These are phyloP conservation scores for Melanocharis versteri DNA, from an alignment of 2,113 vertebrate species.

Conservation along the genomic window DNA sequence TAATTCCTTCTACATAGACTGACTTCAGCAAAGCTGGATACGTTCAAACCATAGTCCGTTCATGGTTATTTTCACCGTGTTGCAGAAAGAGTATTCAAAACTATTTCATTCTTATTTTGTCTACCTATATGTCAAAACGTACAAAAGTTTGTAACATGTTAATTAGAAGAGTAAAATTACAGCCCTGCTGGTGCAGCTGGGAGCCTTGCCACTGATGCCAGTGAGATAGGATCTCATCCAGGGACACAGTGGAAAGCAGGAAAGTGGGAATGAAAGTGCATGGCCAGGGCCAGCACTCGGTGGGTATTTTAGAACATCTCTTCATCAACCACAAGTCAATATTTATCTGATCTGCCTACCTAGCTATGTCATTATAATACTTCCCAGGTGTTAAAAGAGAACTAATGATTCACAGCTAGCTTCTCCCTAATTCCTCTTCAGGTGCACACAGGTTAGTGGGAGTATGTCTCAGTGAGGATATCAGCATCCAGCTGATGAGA, in stretches of 20 bases:
- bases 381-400: background rate
- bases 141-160: background rate
- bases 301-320: background rate
- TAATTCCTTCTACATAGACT: background rate
- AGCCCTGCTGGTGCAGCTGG: background rate
- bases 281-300: background rate
- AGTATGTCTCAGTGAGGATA: background rate
- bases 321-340: background rate
- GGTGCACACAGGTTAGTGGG: background rate
- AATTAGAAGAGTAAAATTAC: background rate
- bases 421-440: background rate
- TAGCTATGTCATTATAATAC: background rate
- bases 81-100: background rate
- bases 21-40: background rate
- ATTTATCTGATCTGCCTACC: background rate
- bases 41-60: background rate
- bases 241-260: background rate
- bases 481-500: background rate
- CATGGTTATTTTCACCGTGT: background rate
- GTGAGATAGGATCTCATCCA: background rate
- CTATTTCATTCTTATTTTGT: background rate
- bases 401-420: background rate
- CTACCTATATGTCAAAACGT: rapidly evolving
- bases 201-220: background rate
- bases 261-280: background rate